Evolutionary conservation across 2,113 vertebrate genomes (phyloP).

Genomic region (Aptenodytes patagonicus): DNA sequence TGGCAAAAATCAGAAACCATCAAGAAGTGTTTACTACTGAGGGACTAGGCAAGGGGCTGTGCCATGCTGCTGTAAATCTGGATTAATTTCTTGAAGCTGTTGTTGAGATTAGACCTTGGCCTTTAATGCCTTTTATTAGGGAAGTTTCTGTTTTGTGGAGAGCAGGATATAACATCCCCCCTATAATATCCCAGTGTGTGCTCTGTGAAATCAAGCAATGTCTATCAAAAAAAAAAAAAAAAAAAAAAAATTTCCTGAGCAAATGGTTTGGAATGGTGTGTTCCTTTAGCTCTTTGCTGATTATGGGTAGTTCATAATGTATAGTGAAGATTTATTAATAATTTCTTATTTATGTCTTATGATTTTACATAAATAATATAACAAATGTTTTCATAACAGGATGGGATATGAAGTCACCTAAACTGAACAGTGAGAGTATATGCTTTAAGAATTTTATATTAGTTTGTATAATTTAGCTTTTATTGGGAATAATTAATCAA

Average conservation of each 20-base stretch:
- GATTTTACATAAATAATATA: not conserved
- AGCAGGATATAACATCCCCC: not conserved
- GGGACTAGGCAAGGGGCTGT: not conserved
- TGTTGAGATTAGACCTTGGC: not conserved
- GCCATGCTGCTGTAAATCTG: not conserved
- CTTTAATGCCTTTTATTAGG: not conserved
- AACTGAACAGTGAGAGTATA: not conserved
- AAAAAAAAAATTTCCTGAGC: not conserved
- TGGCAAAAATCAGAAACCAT: not conserved
- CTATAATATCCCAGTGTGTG: not conserved
- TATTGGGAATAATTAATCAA: not conserved
- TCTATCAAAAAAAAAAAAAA: not conserved
- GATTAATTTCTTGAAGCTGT: not conserved
- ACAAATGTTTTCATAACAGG: not conserved
- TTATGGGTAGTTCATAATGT: not conserved
- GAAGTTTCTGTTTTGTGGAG: not conserved
- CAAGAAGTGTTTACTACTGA: not conserved
- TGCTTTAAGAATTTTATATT: not conserved
- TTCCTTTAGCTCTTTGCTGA: not conserved
- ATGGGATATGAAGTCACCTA: not conserved
- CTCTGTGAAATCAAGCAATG: not conserved
- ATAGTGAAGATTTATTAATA: not conserved
- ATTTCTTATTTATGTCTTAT: not conserved
- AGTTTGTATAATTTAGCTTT: not conserved
- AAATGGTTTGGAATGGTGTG: not conserved